Percentiles rank a stretch among this genome's conserved stretches.
Evolutionary conservation across 2,797 vertebrate genomes (phyloP).

Genomic region (Echiichthys vipera): DNA sequence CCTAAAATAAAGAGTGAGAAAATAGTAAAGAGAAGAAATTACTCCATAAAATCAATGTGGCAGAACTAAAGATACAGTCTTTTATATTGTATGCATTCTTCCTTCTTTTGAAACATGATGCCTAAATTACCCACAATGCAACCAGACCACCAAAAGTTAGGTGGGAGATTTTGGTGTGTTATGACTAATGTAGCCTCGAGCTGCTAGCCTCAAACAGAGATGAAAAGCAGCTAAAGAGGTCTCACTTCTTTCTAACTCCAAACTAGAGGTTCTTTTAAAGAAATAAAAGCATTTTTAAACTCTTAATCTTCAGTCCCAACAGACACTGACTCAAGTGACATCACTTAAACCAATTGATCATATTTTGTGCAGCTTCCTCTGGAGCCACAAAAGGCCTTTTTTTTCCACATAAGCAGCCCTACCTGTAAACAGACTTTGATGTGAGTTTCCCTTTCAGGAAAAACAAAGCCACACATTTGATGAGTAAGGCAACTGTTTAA

Average conservation of each 20-base stretch:
- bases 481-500: neutral
- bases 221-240: neutral
- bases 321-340: neutral
- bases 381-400: neutral
- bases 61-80: neutral
- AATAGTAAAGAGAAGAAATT: neutral
- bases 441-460: neutral
- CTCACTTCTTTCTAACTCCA: neutral
- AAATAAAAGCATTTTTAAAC: neutral
- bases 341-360: neutral
- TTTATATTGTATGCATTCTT: neutral
- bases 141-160: neutral
- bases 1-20: neutral
- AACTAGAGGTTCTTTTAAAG: neutral
- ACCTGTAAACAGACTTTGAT: neutral
- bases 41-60: neutral
- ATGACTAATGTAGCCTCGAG: neutral
- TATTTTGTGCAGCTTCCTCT: neutral
- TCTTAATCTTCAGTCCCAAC: neutral
- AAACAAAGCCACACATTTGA: neutral
- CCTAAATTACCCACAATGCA: neutral
- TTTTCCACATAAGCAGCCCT: neutral
- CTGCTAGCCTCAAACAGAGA: slow-evolving; percentile 3
- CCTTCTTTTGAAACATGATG: neutral
- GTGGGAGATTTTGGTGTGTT: neutral